Evolutionary conservation across 2,888 invertebrate species (phyloP).

Genomic region (Odontocolon sp.): DNA sequence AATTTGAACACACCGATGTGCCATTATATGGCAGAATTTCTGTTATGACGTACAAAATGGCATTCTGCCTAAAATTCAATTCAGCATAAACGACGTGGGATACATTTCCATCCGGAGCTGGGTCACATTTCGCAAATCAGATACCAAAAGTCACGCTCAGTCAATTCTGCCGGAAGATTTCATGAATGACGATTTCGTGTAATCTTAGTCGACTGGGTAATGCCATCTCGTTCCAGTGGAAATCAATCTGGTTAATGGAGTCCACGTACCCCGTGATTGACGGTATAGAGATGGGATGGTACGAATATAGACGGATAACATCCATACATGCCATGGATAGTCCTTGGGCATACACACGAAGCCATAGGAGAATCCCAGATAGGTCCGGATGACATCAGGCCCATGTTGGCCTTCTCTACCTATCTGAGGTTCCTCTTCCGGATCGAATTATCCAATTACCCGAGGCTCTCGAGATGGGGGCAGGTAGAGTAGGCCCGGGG

Average conservation of each 20-base stretch:
- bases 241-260: background rate
- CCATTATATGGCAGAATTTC: conserved; percentile 1
- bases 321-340: background rate
- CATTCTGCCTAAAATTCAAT: background rate
- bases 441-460: conserved; percentile 78
- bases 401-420: background rate
- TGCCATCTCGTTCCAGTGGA: background rate
- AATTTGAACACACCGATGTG: background rate
- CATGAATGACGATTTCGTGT: background rate
- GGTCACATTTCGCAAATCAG: background rate
- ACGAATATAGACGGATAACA: background rate
- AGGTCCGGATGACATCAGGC: conserved; percentile 9
- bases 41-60: conserved; percentile 16
- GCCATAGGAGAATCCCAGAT: conserved; percentile 16
- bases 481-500: conserved; percentile 12
- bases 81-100: background rate
- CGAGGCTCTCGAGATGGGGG: conserved; percentile 58
- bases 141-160: background rate
- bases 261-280: background rate
- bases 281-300: background rate
- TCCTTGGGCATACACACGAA: background rate
- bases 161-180: too few species aligned
- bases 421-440: conserved; percentile 62
- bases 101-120: background rate
- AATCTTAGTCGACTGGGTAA: background rate